Percentiles rank a stretch among this genome's conserved stretches.
Conservation (phyloP, 2,113 vertebrate species). For the Ceratotherium simum region DNA sequence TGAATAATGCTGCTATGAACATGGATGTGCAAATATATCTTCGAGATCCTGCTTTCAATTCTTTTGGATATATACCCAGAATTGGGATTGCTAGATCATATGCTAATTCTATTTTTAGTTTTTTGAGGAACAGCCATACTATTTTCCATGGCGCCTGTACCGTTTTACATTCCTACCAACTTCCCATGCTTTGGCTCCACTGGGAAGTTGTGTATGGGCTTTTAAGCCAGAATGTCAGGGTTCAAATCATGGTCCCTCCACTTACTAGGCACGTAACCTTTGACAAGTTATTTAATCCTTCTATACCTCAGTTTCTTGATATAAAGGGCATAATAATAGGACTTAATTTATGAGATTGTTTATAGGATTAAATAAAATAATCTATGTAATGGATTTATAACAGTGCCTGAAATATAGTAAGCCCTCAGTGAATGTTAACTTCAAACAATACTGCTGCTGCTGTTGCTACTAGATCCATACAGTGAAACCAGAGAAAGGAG, state of each 20-base stretch:
- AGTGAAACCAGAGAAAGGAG: not conserved
- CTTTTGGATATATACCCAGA: not conserved
- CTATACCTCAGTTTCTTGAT: not conserved
- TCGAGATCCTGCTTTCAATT: not conserved
- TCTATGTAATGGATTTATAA: not conserved
- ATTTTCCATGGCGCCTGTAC: not conserved
- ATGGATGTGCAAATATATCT: not conserved
- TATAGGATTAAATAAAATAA: not conserved
- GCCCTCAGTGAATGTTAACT: not conserved
- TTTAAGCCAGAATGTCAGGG: not conserved
- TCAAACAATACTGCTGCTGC: not conserved
- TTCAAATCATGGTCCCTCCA: not conserved
- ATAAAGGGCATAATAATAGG: not conserved
- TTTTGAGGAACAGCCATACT: not conserved
- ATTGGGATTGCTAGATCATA: not conserved
- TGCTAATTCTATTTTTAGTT: not conserved
- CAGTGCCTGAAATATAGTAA: not conserved
- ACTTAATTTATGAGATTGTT: not conserved
- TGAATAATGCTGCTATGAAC: conserved; percentile 2
- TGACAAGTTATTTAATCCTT: not conserved
- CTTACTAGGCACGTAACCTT: not conserved
- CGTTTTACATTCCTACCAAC: not conserved
- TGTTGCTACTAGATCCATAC: not conserved
- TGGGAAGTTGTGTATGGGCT: not conserved
- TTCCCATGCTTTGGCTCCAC: not conserved